Conservation (phyloP, 2,797 vertebrate species). For the Perodicticus potto region DNA sequence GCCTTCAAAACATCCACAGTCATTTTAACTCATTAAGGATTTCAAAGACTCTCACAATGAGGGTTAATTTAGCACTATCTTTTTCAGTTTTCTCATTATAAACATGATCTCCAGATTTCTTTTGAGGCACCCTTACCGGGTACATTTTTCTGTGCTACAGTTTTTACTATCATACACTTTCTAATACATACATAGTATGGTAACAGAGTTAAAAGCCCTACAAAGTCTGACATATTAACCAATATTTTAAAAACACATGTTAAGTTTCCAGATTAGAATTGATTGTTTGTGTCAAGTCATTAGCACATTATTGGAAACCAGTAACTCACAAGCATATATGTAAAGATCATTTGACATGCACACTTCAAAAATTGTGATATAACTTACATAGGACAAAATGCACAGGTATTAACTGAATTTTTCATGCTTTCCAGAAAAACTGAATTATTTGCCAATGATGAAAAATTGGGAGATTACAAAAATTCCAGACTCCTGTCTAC, state of each 20-base stretch:
- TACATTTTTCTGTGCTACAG: not conserved
- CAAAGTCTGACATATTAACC: not conserved
- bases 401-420: not conserved
- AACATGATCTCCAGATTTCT: constrained; percentile 32
- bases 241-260: not conserved
- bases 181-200: not conserved
- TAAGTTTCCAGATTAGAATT: constrained; percentile 38
- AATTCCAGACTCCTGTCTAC: not conserved
- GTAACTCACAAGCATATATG: not conserved
- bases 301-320: constrained; percentile 4
- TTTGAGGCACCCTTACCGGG: not conserved
- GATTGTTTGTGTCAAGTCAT: not conserved
- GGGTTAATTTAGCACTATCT: not conserved
- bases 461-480: constrained; percentile 9
- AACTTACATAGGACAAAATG: constrained; percentile 19
- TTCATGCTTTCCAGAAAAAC: constrained; percentile 6
- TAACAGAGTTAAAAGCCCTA: constrained; percentile 58
- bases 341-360: not conserved
- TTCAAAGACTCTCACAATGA: constrained; percentile 33
- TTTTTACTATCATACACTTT: constrained; percentile 37
- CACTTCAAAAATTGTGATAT: not conserved
- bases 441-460: constrained; percentile 5
- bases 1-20: constrained; percentile 5
- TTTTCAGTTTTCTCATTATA: constrained; percentile 52
- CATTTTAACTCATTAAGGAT: constrained; percentile 50